Conservation (phyloP, 2,113 vertebrate genomes). For the Rostratula benghalensis region DNA sequence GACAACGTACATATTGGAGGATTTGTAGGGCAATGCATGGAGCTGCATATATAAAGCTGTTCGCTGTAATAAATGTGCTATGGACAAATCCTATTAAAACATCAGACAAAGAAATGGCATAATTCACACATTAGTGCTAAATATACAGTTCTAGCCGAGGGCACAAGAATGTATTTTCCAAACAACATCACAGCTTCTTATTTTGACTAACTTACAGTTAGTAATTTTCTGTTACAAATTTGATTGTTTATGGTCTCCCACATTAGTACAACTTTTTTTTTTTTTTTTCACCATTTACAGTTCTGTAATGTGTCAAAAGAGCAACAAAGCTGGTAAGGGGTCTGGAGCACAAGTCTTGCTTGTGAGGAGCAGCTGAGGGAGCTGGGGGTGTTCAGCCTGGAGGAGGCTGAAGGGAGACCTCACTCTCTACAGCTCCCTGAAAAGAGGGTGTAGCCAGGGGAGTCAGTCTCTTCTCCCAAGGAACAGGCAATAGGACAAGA, state of each 20-base stretch:
- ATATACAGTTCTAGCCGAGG: background rate
- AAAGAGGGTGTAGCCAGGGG: fast-evolving
- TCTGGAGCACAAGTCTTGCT: background rate
- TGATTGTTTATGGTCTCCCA: background rate
- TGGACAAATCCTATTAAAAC: background rate
- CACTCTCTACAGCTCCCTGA: fast-evolving
- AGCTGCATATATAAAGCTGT: background rate
- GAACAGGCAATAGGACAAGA: fast-evolving
- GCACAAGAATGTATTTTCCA: background rate
- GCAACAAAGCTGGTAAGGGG: background rate
- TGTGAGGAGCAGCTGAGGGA: background rate
- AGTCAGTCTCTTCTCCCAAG: fast-evolving
- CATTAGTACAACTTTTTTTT: background rate
- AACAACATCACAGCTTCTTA: background rate
- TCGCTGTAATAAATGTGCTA: background rate
- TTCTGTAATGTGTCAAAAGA: background rate
- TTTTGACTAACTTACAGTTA: background rate
- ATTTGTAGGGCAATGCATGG: background rate
- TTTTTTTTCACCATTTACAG: background rate
- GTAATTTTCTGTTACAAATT: background rate
- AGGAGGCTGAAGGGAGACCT: background rate
- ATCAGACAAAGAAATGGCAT: background rate
- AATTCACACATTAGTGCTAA: background rate
- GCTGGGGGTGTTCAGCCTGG: fast-evolving
- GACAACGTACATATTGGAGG: background rate